Conservation (phyloP, 2,797 vertebrate genomes). For the Ceryle rudis region DNA sequence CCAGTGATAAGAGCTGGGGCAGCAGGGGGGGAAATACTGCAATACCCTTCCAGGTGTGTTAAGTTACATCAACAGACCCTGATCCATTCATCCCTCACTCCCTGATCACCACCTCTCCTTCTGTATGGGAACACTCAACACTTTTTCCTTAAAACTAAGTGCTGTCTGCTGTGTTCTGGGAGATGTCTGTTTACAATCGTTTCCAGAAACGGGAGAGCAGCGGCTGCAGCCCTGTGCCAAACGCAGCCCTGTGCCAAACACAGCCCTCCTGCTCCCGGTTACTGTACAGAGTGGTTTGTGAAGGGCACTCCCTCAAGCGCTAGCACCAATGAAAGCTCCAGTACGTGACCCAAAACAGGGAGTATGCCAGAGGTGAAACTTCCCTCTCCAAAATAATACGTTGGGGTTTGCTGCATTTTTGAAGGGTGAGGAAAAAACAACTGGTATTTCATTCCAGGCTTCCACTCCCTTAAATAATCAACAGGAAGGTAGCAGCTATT, state of each 20-base stretch:
- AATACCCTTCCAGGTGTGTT: neutral
- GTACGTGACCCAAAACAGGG: neutral
- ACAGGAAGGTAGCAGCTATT: neutral
- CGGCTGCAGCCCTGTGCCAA: neutral
- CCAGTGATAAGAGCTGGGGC: neutral
- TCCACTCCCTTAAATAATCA: neutral
- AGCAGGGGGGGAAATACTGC: accelerated
- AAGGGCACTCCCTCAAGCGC: neutral
- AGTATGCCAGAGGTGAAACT: neutral
- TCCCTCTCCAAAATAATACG: neutral
- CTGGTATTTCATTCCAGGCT: neutral
- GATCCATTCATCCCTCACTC: neutral
- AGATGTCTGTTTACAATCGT: neutral
- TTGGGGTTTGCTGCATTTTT: neutral
- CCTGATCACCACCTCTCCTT: neutral
- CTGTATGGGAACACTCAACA: neutral
- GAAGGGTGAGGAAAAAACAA: neutral
- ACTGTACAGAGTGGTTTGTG: neutral
- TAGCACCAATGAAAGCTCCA: neutral
- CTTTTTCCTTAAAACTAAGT: neutral
- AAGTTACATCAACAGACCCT: accelerated
- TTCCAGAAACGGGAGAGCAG: neutral
- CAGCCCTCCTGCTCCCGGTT: accelerated
- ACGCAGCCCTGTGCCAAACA: neutral
- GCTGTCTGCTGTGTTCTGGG: neutral